A percentile compares a stretch with the other conserved stretches of the same genome.
Conservation (phyloP, 2,888 invertebrate species). For the Gymnoscelis rufifasciata region DNA sequence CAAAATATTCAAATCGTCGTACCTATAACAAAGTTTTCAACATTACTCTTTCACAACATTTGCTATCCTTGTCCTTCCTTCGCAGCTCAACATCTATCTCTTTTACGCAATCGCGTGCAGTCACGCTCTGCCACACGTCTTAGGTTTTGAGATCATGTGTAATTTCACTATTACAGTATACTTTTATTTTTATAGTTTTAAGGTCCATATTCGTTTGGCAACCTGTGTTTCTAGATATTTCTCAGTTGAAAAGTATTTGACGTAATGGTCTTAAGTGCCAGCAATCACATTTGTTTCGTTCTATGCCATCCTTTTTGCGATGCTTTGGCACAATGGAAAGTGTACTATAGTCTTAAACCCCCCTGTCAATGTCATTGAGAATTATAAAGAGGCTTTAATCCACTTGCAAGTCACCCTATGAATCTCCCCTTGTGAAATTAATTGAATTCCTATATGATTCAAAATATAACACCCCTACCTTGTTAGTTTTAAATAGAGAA, state of each 20-base stretch:
- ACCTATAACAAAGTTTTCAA: neutral
- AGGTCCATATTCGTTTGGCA: constrained; percentile 9
- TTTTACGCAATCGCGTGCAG: constrained; percentile 26
- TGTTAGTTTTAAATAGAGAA: neutral
- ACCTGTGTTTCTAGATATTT: no score
- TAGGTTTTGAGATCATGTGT: constrained; percentile 38
- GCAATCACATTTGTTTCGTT: no score
- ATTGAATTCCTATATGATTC: constrained; percentile 3
- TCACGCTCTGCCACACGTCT: constrained; percentile 36
- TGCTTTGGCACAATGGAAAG: neutral
- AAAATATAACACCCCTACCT: neutral
- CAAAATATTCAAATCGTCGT: neutral
- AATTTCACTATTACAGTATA: constrained; percentile 17
- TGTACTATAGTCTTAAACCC: neutral
- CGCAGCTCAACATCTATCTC: constrained; percentile 19
- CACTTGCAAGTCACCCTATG: constrained; percentile 13
- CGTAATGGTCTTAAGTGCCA: no score
- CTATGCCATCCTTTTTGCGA: no score
- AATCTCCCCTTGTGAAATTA: constrained; percentile 1
- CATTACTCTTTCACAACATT: constrained; percentile 9
- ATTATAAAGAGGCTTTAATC: constrained; percentile 3
- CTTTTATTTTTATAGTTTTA: constrained; percentile 20
- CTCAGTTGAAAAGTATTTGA: no score
- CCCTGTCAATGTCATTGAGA: constrained; percentile 13
- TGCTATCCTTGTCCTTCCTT: constrained; percentile 1